These are phyloP conservation scores for Nasonia longicornis DNA, from an alignment of 1,140 invertebrate species.

Conservation along the genomic window DNA sequence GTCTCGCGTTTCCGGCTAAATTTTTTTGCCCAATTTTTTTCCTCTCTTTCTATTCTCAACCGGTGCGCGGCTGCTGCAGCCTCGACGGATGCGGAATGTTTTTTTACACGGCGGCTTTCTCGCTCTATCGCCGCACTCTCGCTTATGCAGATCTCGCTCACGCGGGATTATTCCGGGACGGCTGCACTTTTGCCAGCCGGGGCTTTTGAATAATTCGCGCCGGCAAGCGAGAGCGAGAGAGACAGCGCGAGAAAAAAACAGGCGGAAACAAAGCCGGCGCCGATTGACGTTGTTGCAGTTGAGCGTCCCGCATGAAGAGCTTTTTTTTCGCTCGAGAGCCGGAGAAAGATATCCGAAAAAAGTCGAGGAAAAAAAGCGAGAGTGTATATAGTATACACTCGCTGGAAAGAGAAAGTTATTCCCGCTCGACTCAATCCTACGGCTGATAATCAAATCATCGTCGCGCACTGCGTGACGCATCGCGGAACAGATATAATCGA, in stretches of 20 bases:
- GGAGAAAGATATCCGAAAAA: neutral
- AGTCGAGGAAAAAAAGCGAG: slow-evolving; percentile 10
- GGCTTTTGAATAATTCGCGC: slow-evolving; percentile 39
- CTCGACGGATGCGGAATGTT: slow-evolving; percentile 5
- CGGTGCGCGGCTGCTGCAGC: neutral
- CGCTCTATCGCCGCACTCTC: slow-evolving; percentile 11
- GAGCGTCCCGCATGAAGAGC: slow-evolving; percentile 11
- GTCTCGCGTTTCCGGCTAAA: slow-evolving; percentile 38
- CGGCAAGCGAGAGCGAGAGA: neutral
- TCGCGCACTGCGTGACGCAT: neutral
- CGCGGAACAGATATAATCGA: neutral
- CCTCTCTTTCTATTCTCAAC: neutral
- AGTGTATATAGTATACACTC: neutral
- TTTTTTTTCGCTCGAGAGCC: slow-evolving; percentile 22
- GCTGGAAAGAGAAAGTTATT: slow-evolving; percentile 6
- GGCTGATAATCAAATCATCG: slow-evolving; percentile 41
- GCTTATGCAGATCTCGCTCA: slow-evolving; percentile 38
- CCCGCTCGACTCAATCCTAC: slow-evolving; percentile 5
- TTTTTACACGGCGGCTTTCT: slow-evolving; percentile 3
- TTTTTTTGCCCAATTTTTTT: slow-evolving; percentile 36
- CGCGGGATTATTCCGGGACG: slow-evolving; percentile 42
- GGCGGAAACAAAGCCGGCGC: slow-evolving; percentile 21
- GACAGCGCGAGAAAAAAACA: slow-evolving; percentile 12
- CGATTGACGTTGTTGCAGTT: slow-evolving; percentile 25
- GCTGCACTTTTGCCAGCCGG: slow-evolving; percentile 47